These are phyloP conservation scores for Falcaria lacertinaria DNA, from an alignment of 2,888 invertebrate species.

Conservation along the genomic window DNA sequence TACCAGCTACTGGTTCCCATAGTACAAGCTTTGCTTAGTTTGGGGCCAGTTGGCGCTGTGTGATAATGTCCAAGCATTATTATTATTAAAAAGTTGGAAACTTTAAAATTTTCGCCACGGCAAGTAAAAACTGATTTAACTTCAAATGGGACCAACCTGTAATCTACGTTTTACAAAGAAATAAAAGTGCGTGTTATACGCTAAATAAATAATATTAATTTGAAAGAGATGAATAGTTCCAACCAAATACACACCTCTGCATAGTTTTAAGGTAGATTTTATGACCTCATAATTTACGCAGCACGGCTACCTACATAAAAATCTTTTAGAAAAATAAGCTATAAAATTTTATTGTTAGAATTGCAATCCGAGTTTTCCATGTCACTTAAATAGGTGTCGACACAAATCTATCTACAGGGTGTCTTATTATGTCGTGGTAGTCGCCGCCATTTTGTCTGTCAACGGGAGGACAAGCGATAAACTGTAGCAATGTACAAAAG, in stretches of 20 bases:
- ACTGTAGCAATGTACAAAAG: conserved; percentile 40
- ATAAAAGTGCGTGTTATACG: too few relatives aligned
- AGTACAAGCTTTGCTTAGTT: too few relatives aligned
- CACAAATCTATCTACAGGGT: conserved; percentile 55
- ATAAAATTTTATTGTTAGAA: conserved; percentile 36
- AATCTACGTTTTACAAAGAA: too few relatives aligned
- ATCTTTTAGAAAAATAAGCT: conserved; percentile 21
- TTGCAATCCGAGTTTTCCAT: conserved; percentile 45
- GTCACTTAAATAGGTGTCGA: conserved; percentile 55
- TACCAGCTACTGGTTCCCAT: too few relatives aligned
- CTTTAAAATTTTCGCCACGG: too few relatives aligned
- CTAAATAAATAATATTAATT: conserved; percentile 18
- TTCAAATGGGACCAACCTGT: too few relatives aligned
- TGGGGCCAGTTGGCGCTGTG: too few relatives aligned
- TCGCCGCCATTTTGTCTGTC: conserved; percentile 49
- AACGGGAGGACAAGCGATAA: conserved; percentile 41
- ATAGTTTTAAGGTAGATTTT: conserved; percentile 12
- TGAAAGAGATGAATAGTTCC: conserved; percentile 19
- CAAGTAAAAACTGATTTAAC: too few relatives aligned
- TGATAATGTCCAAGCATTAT: too few relatives aligned
- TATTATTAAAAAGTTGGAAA: too few relatives aligned
- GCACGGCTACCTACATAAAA: conserved; percentile 16
- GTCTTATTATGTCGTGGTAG: conserved; percentile 35
- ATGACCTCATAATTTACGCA: conserved; percentile 20
- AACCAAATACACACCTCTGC: conserved; percentile 20